These are phyloP conservation scores for Stramonita haemastoma DNA, from an alignment of 2,888 invertebrate species.

Conservation along the genomic window DNA sequence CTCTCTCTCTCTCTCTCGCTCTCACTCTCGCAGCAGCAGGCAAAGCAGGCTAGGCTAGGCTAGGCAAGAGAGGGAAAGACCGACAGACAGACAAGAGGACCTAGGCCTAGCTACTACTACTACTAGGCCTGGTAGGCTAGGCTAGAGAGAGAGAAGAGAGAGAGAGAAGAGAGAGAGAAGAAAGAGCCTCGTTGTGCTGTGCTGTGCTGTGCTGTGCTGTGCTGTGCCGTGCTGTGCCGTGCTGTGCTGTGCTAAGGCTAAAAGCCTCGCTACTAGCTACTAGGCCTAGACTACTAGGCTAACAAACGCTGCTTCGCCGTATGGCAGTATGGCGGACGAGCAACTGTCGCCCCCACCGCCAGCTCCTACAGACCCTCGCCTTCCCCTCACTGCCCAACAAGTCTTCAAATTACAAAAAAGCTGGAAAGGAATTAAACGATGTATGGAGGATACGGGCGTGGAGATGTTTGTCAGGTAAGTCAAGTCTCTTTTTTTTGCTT, in stretches of 20 bases:
- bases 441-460: constrained; percentile 72
- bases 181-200: not conserved
- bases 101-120: too few species aligned
- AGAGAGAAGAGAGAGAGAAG: not conserved
- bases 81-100: not conserved
- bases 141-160: not conserved
- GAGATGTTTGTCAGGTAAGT: constrained; percentile 75
- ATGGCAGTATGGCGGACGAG: constrained; percentile 43
- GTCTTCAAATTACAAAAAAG: constrained; percentile 74
- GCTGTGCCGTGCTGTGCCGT: constrained; percentile 13
- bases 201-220: not conserved
- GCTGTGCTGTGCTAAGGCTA: too few species aligned
- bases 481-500: not conserved
- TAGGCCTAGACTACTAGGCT: too few species aligned
- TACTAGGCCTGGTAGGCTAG: too few species aligned
- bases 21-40: not conserved
- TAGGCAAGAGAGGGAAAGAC: not conserved
- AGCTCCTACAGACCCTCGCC: constrained; percentile 67
- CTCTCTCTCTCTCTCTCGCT: not conserved
- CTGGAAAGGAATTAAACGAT: constrained; percentile 74
- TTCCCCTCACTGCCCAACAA: constrained; percentile 71
- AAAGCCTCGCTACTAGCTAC: too few species aligned
- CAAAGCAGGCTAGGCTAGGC: not conserved
- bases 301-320: not conserved
- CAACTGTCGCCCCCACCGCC: constrained; percentile 43